Evolutionary conservation across 1,140 invertebrate genomes (phyloP), one percentile per base, ranked within the genome.

Genomic region (Drosophila quadrilineata): DNA sequence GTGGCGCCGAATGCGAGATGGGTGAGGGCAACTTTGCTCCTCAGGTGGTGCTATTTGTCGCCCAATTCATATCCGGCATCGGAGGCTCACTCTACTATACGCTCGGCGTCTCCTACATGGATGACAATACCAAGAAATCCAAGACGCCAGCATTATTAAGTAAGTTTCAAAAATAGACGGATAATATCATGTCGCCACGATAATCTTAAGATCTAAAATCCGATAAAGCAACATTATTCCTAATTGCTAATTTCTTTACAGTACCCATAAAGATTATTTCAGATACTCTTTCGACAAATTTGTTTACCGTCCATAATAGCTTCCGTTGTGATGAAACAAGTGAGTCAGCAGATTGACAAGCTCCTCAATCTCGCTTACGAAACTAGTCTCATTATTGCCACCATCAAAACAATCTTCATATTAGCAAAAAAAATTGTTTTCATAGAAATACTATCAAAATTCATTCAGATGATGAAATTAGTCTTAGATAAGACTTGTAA

Each of bases 61-160:
- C 93, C 0, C 93, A 94, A 69, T 90, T 94, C 10, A 92, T 94
- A 29, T 93, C 93, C 0, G 93, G 93, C 1, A 92, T 94, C 10
- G 93, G 93, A 14, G 92, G 92, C 6, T 93, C 93, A 0, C 76
- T 94, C 0, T 94, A 93, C 71, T 93, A 93, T 57, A 94, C 93
- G 0, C 89, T 94, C 3, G 93, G 93, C 2, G 91, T 93, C 0
- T 93, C 93, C n/a, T 94, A 94, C 60, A 93, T 94, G 93, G 93
- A 94, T 68, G 93, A 94, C 65, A 94, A 94, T 71, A 93, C 93
- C 17, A 93, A 94, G 67, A 94, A 93, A 72, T 94, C 93, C 6
- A 93, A 94, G 74, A 94, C 93, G 2, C 93, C 93, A 6, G 92
- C 92, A 1, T 79, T 94, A 12, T 91, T 94, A 38, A 94, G 93